Evolutionary conservation across 2,113 vertebrate species (phyloP).

Genomic region (Naja naja): DNA sequence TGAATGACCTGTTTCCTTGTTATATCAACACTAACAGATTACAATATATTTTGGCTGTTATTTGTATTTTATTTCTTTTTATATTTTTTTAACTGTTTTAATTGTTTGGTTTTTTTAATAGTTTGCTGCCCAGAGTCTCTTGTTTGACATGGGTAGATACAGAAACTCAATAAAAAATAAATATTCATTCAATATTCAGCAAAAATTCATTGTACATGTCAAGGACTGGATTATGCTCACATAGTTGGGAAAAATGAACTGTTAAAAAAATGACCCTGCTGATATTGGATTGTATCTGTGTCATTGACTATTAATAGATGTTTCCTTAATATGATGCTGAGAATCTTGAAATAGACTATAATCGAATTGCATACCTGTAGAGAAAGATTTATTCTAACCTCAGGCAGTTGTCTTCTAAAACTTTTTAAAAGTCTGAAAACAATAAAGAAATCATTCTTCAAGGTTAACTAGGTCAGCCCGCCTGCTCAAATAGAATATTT

Average conservation of each 20-base stretch:
- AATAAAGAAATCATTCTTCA: background rate
- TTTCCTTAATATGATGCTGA: conserved; percentile 11
- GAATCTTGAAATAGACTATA: conserved; percentile 4
- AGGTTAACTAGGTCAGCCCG: background rate
- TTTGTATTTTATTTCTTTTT: background rate
- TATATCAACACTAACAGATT: background rate
- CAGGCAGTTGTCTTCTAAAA: background rate
- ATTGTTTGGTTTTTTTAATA: background rate
- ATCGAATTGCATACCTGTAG: background rate
- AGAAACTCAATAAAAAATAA: background rate
- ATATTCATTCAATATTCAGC: background rate
- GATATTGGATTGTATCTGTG: conserved; percentile 13
- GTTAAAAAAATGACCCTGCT: conserved; percentile 11
- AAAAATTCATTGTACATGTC: background rate
- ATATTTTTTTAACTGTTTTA: background rate
- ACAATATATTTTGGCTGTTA: background rate
- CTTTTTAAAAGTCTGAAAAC: conserved; percentile 14
- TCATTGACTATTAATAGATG: conserved; percentile 4
- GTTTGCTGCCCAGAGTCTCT: background rate
- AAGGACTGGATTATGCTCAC: conserved; percentile 13
- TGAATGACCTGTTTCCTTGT: background rate
- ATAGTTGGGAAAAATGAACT: conserved; percentile 7
- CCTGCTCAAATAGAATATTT: conserved; percentile 21
- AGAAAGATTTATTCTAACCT: conserved; percentile 19
- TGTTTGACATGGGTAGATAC: background rate